Base-by-base conservation (phyloP, 2,888 invertebrate species). In the Drosophila meridiana region DNA sequence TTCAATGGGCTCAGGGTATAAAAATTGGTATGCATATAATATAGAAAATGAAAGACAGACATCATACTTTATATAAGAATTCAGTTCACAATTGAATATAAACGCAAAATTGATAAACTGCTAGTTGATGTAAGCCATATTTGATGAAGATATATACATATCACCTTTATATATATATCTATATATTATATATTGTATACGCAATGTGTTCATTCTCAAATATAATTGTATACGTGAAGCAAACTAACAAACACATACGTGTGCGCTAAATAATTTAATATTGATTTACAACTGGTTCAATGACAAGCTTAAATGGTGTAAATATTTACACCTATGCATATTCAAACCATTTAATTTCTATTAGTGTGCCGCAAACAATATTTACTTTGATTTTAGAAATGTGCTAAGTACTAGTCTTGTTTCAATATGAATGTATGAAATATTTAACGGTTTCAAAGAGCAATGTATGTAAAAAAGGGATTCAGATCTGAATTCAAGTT, bases 131-230 rank as follows among this genome's bases (percentile, higher is more conserved):
- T 42, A 38, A 69, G 61, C 61, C 68, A 53, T 48, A 60, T 69
- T 48, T 50, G 0, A 52, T 52, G 28, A 36, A 38, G 28, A 38
- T 28, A 53, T 38, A 38, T 28, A 28, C 14, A 38, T 38, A 30
- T 30, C 6, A 32, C 8, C 28, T 56, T 40, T 30, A 32, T 53
- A 32, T 14, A 50, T 13, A 20, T 32, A 7, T 43, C 14, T 26
- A 0, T 26, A 30, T 9, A 47, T 0, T 26, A 30, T 9, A 47
- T 63, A 47, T 53, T 13, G 8, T 47, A 40, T 28, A 28, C 43
- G 40, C 36, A 73, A 82, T 73, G 55, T 82, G 74, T 52, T 68
- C 62, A 52, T 71, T 77, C 76, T 82, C 79, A 52, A 52, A 13
- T 60, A 55, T 68, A 71, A 71, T 75, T 59, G 50, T 59, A 68